Evolutionary conservation across 2,113 vertebrate genomes (phyloP).

Genomic region (Takifugu flavidus): DNA sequence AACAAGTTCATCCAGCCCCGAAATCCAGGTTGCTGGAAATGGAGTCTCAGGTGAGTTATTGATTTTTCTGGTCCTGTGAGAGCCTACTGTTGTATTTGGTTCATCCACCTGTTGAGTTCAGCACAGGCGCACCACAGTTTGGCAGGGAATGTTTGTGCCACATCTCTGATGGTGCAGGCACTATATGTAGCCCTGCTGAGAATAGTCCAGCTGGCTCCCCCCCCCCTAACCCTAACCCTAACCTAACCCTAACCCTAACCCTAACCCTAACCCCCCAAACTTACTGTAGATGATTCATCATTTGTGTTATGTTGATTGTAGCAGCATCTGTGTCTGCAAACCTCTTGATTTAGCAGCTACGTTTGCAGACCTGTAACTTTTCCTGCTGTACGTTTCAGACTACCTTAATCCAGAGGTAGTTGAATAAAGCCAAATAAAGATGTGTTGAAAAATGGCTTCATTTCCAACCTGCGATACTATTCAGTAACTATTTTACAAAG

Average conservation of each 20-base stretch:
- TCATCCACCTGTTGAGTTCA: neutral
- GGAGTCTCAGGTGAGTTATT: conserved; percentile 59
- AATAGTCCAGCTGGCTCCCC: conserved; percentile 72
- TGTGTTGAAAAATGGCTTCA: too few species aligned
- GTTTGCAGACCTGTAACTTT: too few species aligned
- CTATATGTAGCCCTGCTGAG: conserved; percentile 71
- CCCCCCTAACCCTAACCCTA: neutral
- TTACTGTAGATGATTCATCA: too few species aligned
- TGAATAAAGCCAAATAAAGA: too few species aligned
- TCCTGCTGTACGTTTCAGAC: neutral
- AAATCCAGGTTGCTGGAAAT: conserved; percentile 55
- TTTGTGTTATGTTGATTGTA: too few species aligned
- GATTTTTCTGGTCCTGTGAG: neutral
- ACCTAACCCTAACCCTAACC: too few species aligned
- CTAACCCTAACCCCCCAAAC: too few species aligned
- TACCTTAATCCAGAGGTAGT: too few species aligned
- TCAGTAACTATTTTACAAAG: too few species aligned
- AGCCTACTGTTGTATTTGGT: neutral
- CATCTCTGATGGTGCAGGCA: conserved; percentile 50
- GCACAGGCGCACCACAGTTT: conserved; percentile 2
- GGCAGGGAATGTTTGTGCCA: conserved; percentile 24
- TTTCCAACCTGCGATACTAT: too few species aligned
- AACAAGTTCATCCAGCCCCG: conserved; percentile 28
- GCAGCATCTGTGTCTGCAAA: too few species aligned
- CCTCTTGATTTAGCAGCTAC: too few species aligned